Evolutionary conservation across 2,797 vertebrate species (phyloP), one percentile per base, ranked within the genome.

Genomic region (Xenentodon cancila): DNA sequence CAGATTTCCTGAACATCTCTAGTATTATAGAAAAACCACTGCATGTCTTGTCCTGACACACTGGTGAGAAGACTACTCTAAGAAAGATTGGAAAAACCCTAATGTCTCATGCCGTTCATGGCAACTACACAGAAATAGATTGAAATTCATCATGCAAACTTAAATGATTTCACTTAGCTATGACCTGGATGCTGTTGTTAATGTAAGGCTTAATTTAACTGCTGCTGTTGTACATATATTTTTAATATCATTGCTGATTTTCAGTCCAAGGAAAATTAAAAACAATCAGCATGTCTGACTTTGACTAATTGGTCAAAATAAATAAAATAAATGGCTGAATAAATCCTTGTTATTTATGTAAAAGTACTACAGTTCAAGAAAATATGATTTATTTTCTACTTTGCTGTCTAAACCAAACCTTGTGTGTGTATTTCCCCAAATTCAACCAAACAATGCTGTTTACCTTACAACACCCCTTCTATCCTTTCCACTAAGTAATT

Each of bases 401-500:
- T 40, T 71, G 49, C 13, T 0, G 16, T 7, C 7, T 63, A 40
- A 21, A 49, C 30, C 21, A 54, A 40, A 53, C 55, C 21, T 32
- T 47, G 13, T 3, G 40, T 15, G 34, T 48, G 37, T 53, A 59
- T 46, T 57, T 73, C 46, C 61, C 65, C 34, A 75, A 73, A 72
- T 22, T 59, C n/a, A 67, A 42, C 9, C 5, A 20, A 59, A 77
- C 32, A 71, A 56, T 5, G 27, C 15, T 40, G 58, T 64, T 61
- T 51, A 73, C 53, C 45, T 79, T 56, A 50, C 50, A 45, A 51
- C 55, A 67, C 27, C 64, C 77, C 53, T 71, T 45, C 56, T 32
- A 19, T 76, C 62, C 53, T 68, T 64, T 52, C 46, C 9, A 6
- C 62, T 70, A 66, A 59, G 70, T 25, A 53, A 90, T 80, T 68